phyloP scores from a whole-genome alignment of 2,113 vertebrate genomes.

The Pterocles orientalis region DNA sequence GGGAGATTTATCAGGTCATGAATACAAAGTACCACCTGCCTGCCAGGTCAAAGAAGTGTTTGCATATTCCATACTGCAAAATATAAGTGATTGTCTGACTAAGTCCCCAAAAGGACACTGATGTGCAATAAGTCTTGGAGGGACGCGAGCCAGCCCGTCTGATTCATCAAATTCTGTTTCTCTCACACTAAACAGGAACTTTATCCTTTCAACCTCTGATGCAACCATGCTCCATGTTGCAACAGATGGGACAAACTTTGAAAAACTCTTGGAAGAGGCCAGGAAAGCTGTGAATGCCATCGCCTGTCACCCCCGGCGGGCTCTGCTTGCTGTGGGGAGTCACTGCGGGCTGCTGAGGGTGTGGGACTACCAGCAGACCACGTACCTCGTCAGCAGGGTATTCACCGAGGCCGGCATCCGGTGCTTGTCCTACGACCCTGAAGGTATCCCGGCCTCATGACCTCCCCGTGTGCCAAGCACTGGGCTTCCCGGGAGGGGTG shows the following conservation, averaged over 20 bases:
- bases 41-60: background rate
- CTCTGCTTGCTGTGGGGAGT: conserved; percentile 80
- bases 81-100: background rate
- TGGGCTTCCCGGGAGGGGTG: background rate
- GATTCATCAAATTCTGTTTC: conserved; percentile 19
- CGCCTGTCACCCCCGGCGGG: conserved; percentile 84
- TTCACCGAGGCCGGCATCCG: conserved; percentile 79
- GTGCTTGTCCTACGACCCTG: conserved; percentile 83
- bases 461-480: background rate
- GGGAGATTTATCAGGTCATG: background rate
- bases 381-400: conserved; percentile 74
- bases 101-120: conserved; percentile 46
- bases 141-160: background rate
- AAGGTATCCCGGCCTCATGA: conserved; percentile 73
- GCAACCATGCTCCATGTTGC: conserved; percentile 81
- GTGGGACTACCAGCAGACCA: conserved; percentile 82
- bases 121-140: background rate
- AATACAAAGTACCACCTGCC: conserved; percentile 44
- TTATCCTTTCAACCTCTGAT: conserved; percentile 83
- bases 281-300: conserved; percentile 78
- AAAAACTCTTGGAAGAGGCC: conserved; percentile 79
- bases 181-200: conserved; percentile 81
- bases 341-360: conserved; percentile 83
- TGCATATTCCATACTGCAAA: background rate
- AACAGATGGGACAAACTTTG: conserved; percentile 55